Conservation (phyloP, 2,888 invertebrate genomes). For the Orthosia incerta region DNA sequence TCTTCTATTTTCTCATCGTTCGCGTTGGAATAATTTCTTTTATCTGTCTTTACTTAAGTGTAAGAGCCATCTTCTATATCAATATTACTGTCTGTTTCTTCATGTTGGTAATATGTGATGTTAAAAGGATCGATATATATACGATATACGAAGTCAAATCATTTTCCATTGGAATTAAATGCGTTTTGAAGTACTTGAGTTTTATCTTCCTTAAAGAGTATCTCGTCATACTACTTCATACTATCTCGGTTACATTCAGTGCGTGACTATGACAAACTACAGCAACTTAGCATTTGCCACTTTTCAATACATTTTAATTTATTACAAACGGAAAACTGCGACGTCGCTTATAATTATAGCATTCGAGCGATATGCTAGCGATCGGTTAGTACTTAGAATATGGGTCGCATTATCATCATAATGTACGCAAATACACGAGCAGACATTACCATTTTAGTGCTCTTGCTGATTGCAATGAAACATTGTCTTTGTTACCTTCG, state of each 20-base stretch:
- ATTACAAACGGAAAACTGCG: conserved; percentile 71
- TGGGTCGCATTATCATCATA: conserved; percentile 83
- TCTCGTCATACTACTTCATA: conserved; percentile 4
- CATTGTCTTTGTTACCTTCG: conserved; percentile 58
- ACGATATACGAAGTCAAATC: not conserved
- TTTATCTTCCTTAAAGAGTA: not conserved
- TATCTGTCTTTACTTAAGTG: not conserved
- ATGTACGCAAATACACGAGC: conserved; percentile 75
- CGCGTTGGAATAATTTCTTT: not conserved
- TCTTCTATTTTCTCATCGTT: not conserved
- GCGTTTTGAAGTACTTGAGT: not conserved
- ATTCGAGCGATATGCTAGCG: conserved; percentile 65
- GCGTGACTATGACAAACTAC: conserved; percentile 57
- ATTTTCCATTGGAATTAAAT: not conserved
- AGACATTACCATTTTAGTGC: conserved; percentile 73
- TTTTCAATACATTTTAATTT: conserved; percentile 71
- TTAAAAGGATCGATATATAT: not conserved
- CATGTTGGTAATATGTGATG: not conserved
- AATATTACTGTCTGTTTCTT: not conserved
- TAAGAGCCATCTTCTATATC: not conserved
- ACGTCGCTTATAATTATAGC: conserved; percentile 67
- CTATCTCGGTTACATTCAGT: conserved; percentile 31
- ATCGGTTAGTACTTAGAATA: conserved; percentile 72
- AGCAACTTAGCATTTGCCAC: conserved; percentile 58
- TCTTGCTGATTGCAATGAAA: conserved; percentile 58